A percentile compares a stretch with the other conserved stretches of the same genome.
These are phyloP conservation scores for Xenopus petersii DNA, from an alignment of 2,797 vertebrate species.

Conservation along the genomic window DNA sequence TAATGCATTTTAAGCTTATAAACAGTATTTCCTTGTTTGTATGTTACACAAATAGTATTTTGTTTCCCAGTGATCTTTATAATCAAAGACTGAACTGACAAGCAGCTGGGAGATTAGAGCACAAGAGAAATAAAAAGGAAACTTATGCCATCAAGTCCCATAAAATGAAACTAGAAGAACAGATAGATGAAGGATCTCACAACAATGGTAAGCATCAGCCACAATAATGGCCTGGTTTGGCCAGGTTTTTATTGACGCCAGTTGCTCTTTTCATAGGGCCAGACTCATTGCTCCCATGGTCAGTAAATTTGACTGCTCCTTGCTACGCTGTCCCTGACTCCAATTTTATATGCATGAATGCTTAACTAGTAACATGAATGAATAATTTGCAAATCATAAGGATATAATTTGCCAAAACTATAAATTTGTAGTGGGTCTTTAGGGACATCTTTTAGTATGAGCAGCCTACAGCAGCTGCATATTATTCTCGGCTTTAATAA, in stretches of 20 bases:
- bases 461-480: conserved; percentile 77
- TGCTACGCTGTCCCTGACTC: conserved; percentile 74
- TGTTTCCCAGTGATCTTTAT: too few relatives aligned
- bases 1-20: too few relatives aligned
- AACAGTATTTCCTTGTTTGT: too few relatives aligned
- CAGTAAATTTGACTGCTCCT: conserved; percentile 65
- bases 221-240: conserved; percentile 54
- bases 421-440: conserved; percentile 75
- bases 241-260: conserved; percentile 73
- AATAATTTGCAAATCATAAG: conserved; percentile 79
- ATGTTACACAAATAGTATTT: too few relatives aligned
- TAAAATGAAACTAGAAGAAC: conserved; percentile 44
- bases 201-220: conserved; percentile 51
- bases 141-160: neutral
- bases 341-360: conserved; percentile 74
- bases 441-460: conserved; percentile 76
- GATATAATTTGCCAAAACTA: conserved; percentile 82
- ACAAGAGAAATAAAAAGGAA: neutral
- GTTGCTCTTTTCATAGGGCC: conserved; percentile 67
- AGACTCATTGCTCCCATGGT: conserved; percentile 63
- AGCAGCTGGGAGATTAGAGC: neutral
- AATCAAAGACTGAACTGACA: neutral
- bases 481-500: conserved; percentile 75
- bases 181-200: conserved; percentile 39
- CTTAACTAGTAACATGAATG: conserved; percentile 77